These are phyloP conservation scores for Trichonephila inaurata DNA, from an alignment of 1,140 invertebrate genomes.

Conservation along the genomic window DNA sequence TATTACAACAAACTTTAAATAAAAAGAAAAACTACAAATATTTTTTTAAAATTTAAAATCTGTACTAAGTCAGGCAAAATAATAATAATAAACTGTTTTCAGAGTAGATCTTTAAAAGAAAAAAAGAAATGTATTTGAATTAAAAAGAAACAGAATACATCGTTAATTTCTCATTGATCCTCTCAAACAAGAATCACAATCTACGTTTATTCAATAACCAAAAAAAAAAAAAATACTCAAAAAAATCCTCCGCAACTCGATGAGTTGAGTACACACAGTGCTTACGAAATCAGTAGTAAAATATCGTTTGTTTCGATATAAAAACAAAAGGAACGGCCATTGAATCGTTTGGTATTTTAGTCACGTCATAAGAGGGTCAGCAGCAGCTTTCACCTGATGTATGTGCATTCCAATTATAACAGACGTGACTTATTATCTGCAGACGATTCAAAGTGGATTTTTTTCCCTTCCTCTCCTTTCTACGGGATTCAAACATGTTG, in stretches of 20 bases:
- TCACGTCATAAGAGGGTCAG: constrained; percentile 50
- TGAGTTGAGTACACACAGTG: constrained; percentile 48
- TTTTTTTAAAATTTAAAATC: background rate
- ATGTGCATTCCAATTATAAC: constrained; percentile 69
- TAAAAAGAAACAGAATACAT: background rate
- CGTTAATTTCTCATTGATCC: constrained; percentile 27
- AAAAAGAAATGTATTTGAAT: background rate
- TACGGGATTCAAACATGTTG: constrained; percentile 9
- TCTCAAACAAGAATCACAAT: constrained; percentile 5
- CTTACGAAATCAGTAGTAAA: constrained; percentile 40
- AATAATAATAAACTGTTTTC: background rate
- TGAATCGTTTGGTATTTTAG: constrained; percentile 59
- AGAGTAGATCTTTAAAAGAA: background rate
- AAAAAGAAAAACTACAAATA: background rate
- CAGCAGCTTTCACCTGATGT: constrained; percentile 49
- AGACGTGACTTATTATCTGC: constrained; percentile 71
- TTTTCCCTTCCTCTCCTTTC: background rate
- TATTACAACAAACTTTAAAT: background rate
- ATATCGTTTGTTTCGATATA: constrained; percentile 45
- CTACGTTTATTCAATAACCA: background rate
- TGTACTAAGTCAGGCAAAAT: background rate
- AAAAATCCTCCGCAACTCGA: background rate
- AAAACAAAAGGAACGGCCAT: constrained; percentile 36
- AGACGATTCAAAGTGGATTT: constrained; percentile 49
- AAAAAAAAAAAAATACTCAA: background rate